A percentile compares a stretch with the other conserved stretches of the same genome.
These are phyloP conservation scores for Epinephelus malabaricus DNA, from an alignment of 2,797 vertebrate genomes.

Conservation along the genomic window DNA sequence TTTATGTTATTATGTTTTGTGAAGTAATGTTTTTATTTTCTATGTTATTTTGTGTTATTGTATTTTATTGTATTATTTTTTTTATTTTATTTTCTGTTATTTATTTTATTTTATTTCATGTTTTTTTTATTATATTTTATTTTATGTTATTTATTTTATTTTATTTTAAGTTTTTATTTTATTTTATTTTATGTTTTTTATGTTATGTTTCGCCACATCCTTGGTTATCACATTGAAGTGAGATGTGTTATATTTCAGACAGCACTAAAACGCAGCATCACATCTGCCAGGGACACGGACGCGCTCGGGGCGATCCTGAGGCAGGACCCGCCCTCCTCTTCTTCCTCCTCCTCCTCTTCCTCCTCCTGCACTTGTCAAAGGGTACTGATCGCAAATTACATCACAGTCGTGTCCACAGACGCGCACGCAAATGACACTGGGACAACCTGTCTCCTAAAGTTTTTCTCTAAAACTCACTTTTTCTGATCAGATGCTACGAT, in stretches of 20 bases:
- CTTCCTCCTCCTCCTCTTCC: slow-evolving; percentile 48
- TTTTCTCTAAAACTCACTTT: slow-evolving; percentile 1
- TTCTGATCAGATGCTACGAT: slow-evolving; percentile 76
- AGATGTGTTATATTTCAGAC: slow-evolving; percentile 17
- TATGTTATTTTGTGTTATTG: no score
- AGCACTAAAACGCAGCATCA: slow-evolving; percentile 54
- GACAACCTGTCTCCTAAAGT: not conserved
- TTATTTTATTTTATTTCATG: no score
- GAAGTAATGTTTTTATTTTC: no score
- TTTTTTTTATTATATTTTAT: no score
- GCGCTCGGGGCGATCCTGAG: slow-evolving; percentile 60
- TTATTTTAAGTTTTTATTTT: no score
- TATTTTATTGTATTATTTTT: no score
- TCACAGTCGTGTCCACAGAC: slow-evolving; percentile 63
- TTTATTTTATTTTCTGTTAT: no score
- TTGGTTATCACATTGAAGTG: not conserved
- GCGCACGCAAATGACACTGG: slow-evolving; percentile 30
- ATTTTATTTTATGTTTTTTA: no score
- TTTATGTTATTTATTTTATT: no score
- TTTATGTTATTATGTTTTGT: no score
- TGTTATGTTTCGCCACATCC: not conserved
- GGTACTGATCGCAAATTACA: slow-evolving; percentile 64
- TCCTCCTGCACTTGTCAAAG: slow-evolving; percentile 82
- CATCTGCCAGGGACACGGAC: slow-evolving; percentile 66
- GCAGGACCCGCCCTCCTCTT: slow-evolving; percentile 72